A percentile compares a stretch with the other conserved stretches of the same genome.
Conservation (phyloP, 2,888 invertebrate species). For the Thera britannica region DNA sequence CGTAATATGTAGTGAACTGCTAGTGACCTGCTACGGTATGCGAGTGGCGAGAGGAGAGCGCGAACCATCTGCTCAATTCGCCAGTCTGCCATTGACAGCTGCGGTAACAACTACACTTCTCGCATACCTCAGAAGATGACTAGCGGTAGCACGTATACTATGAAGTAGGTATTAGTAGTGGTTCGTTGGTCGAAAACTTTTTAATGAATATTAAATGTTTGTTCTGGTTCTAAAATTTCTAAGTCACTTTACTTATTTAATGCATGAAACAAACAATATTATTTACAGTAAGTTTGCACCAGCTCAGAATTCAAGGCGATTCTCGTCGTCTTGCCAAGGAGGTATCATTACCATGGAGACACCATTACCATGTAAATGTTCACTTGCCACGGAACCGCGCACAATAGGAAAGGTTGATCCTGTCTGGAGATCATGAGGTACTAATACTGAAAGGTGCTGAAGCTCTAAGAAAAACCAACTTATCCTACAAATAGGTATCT, state of each 20-base stretch:
- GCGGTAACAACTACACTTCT: too few species aligned
- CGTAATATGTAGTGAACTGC: too few species aligned
- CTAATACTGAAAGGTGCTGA: neutral
- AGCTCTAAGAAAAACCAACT: neutral
- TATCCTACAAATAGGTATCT: neutral
- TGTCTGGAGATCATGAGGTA: neutral
- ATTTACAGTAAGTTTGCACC: neutral
- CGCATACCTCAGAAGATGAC: too few species aligned
- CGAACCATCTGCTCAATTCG: too few species aligned
- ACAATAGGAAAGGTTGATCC: slow-evolving; percentile 20
- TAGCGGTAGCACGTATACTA: too few species aligned
- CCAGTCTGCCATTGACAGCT: too few species aligned
- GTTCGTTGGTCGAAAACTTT: too few species aligned
- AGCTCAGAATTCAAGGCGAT: slow-evolving; percentile 14
- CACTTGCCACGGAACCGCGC: slow-evolving; percentile 13
- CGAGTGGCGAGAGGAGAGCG: too few species aligned
- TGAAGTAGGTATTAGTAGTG: too few species aligned
- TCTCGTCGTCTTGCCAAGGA: slow-evolving; percentile 17
- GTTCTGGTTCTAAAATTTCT: too few species aligned
- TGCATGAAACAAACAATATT: neutral
- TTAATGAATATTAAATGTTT: too few species aligned
- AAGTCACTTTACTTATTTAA: neutral
- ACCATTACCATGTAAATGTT: slow-evolving; percentile 33
- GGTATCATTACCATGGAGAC: slow-evolving; percentile 31
- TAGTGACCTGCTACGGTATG: too few species aligned